Evolutionary conservation across 2,113 vertebrate genomes (phyloP), one percentile per base, ranked within the genome.

Genomic region (Bostrychus sinensis): DNA sequence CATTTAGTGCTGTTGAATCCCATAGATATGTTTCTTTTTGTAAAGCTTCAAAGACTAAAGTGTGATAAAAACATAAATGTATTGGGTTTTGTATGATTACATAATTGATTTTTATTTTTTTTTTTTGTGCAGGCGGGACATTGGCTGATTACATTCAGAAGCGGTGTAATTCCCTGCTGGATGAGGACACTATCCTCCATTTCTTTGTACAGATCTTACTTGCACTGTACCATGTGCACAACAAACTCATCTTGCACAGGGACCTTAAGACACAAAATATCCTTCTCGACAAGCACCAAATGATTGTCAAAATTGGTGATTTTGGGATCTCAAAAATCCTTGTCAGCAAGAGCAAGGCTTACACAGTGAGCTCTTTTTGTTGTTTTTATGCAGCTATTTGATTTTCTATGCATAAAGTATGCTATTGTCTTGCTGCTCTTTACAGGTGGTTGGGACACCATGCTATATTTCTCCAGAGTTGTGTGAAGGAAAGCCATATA

Each of bases 251-350:
- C 80, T 88, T 98, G 58, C 97, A 99, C 87, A 93, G 97, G 0
- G 97, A 99, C 86, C 94, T 99, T 55, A 99, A 99, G 91, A 99
- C 97, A 5, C 97, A 99, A 89, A 99, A 99, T 81, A 99, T 99
- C 71, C 94, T 99, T 34, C 91, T 99, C 14, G 97, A 99, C 89
- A 98, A 99, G 56, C 95, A 97, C 37, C 96, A 96, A 77, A 96
- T 97, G 95, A 94, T 96, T 0, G 95, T 99, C 76, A 99, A 99
- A 92, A 96, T 99, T 0, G 97, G 97, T 0, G 97, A 99, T 84
- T 99, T 99, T 1, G 97, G 97, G 63, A 99, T 99, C 85, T 99
- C 97, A 66, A 99, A 99, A 90, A 99, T 99, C 76, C 91, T 99
- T 17, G 97, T 97, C 87, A 99, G 97, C 94, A 99, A 99, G 84